Percentiles rank a stretch among this genome's conserved stretches.
These are phyloP conservation scores for Tiliacea citrago DNA, from an alignment of 2,888 invertebrate genomes.

Conservation along the genomic window DNA sequence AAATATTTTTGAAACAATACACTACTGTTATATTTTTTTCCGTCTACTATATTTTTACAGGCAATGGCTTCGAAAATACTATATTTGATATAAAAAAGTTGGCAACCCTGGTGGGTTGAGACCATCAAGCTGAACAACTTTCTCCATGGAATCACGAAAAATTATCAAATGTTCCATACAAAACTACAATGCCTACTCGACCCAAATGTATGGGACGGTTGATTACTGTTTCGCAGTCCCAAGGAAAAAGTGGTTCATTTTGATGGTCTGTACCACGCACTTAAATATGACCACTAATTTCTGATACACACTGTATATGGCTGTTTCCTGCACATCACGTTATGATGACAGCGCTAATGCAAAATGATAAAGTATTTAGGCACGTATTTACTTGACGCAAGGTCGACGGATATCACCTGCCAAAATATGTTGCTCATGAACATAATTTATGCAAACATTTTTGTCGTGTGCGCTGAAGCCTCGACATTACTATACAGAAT, in stretches of 20 bases:
- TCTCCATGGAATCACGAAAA: no score
- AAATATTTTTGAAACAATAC: no score
- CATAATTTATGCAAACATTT: slow-evolving; percentile 47
- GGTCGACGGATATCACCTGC: slow-evolving; percentile 46
- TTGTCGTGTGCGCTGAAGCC: slow-evolving; percentile 44
- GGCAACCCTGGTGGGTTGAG: no score
- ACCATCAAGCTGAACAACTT: not conserved
- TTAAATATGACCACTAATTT: not conserved
- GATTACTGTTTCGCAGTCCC: no score
- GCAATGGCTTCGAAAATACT: no score
- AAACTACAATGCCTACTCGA: no score
- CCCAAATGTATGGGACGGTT: no score
- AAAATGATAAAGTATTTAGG: slow-evolving; percentile 43
- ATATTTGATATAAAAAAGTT: no score
- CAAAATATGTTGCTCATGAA: slow-evolving; percentile 47
- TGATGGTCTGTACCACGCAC: no score
- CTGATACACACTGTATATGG: not conserved
- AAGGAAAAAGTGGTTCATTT: no score
- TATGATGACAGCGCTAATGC: slow-evolving; percentile 48
- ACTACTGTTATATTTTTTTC: no score
- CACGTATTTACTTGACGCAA: slow-evolving; percentile 53
- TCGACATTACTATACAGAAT: slow-evolving; percentile 15
- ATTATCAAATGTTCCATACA: not conserved
- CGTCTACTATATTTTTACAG: no score
- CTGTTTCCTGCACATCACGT: slow-evolving; percentile 24